Conservation (phyloP, 2,113 vertebrate species). For the Pao palembangensis region DNA sequence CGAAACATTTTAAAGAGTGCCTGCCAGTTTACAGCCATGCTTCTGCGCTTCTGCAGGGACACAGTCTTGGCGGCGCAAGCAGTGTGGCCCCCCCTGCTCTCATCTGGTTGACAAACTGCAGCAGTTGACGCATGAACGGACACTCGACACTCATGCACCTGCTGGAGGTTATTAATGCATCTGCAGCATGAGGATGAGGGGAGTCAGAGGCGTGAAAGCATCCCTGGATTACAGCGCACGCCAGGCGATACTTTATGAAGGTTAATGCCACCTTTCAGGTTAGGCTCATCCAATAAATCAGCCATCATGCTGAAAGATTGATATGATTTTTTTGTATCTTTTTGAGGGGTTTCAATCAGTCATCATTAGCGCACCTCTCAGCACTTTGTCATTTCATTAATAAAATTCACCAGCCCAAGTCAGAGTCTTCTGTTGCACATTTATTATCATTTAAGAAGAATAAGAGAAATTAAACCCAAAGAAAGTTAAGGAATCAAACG, state of each 20-base stretch:
- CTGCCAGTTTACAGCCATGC: too few relatives aligned
- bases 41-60: too few relatives aligned
- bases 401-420: constrained; percentile 59
- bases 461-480: constrained; percentile 19
- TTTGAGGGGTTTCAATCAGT: constrained; percentile 57
- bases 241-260: neutral
- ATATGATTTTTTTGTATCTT: constrained; percentile 9
- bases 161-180: constrained; percentile 17
- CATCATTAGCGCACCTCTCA: constrained; percentile 59
- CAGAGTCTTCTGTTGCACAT: constrained; percentile 58
- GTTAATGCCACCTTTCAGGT: constrained; percentile 15
- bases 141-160: constrained; percentile 17
- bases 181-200: neutral
- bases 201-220: neutral
- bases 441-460: constrained; percentile 60
- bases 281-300: constrained; percentile 29
- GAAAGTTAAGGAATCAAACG: too few relatives aligned
- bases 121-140: constrained; percentile 19
- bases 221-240: neutral
- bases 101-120: neutral
- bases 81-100: too few relatives aligned
- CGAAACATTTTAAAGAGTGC: too few relatives aligned
- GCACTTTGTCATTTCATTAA: constrained; percentile 54
- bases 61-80: too few relatives aligned
- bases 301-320: constrained; percentile 19